Evolutionary conservation across 2,797 vertebrate genomes (phyloP), one percentile per base, ranked within the genome.

Genomic region (Melanotaenia maccullochi): DNA sequence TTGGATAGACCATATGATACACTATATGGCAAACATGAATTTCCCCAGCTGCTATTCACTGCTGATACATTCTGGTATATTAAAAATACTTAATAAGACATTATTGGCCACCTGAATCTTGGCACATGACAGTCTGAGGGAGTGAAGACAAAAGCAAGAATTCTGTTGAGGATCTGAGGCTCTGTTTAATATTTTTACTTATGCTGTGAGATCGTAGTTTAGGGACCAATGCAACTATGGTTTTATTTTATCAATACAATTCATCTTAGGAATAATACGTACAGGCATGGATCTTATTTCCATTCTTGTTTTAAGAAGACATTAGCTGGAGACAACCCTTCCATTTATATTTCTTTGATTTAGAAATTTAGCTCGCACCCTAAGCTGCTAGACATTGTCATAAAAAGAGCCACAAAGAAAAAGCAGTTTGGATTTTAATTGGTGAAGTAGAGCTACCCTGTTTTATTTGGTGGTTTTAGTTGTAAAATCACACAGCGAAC

Each of bases 1-100:
- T 91, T 90, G 88, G 90, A 93, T 92, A 78, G 81, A 73, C 88
- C 83, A 86, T 89, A 91, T 89, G 90, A 93, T 92, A 79, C 81
- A 71, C 88, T 83, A 87, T 89, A 91, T 84, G 90, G 85, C 83
- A 83, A 86, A 81, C 81, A 75, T 88, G 85, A 78, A 86, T 91
- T 89, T 90, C 72, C 69, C 76, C 92, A 93, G 89, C 85, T 90
- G 89, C 74, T 91, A 77, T 88, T 91, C 85, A 91, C 87, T 73
- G 79, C 75, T 73, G 84, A 81, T 89, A 83, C 81, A 87, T 89
- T 83, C 65, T 89, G 81, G 32, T 81, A 76, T 87, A 89, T 87
- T 87, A 85, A 81, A 87, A 90, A 90, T 78, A 82, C 79, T 78
- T 90, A 91, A 92, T 87, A 71, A 78, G 84, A 90, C 87, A 87